Evolutionary conservation across 1,140 invertebrate genomes (phyloP).

Genomic region (Panonychus citri): DNA sequence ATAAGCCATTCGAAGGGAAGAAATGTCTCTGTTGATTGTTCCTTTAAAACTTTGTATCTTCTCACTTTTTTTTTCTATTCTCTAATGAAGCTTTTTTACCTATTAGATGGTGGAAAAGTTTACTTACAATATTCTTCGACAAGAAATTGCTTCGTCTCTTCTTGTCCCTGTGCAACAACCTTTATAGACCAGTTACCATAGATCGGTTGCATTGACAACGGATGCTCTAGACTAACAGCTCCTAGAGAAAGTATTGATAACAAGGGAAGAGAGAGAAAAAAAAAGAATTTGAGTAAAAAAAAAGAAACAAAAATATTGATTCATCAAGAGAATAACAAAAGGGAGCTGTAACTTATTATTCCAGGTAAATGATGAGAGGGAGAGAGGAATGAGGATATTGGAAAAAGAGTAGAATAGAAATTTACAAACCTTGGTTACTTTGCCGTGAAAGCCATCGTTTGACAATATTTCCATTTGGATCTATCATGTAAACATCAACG

Average conservation of each 20-base stretch:
- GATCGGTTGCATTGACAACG: slow-evolving; percentile 66
- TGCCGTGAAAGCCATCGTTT: slow-evolving; percentile 70
- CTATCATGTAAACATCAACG: slow-evolving; percentile 66
- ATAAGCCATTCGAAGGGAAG: no score
- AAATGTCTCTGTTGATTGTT: no score
- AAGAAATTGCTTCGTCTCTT: slow-evolving; percentile 56
- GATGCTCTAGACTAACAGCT: slow-evolving; percentile 67
- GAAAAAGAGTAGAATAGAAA: not conserved
- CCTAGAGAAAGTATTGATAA: slow-evolving; percentile 29
- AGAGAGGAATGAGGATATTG: slow-evolving; percentile 11
- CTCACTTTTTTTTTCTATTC: no score
- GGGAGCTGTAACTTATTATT: not conserved
- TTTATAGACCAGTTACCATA: slow-evolving; percentile 77
- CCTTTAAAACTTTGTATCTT: no score
- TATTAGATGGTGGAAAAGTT: slow-evolving; percentile 5
- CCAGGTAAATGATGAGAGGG: slow-evolving; percentile 35
- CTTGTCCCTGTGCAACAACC: slow-evolving; percentile 60
- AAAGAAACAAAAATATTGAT: not conserved
- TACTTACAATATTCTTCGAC: slow-evolving; percentile 88
- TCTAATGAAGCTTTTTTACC: no score
- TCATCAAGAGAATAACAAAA: not conserved
- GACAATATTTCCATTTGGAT: slow-evolving; percentile 60
- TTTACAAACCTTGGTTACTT: slow-evolving; percentile 24
- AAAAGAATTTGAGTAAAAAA: not conserved
- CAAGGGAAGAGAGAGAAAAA: not conserved